These are phyloP conservation scores for Eudyptes chrysolophus DNA, from an alignment of 2,113 vertebrate genomes.

Conservation along the genomic window DNA sequence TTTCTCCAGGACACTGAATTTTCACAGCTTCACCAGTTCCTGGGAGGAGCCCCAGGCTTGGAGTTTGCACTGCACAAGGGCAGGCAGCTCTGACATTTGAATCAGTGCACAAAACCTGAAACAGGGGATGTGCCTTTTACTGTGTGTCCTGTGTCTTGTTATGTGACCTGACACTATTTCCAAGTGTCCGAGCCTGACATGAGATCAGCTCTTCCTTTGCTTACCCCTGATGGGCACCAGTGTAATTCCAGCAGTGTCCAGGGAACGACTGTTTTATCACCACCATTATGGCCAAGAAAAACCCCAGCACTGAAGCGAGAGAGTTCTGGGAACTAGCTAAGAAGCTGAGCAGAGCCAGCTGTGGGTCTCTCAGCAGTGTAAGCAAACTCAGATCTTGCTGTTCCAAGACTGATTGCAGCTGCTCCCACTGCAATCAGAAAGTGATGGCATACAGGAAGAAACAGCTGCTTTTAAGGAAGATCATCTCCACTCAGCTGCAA, in stretches of 20 bases:
- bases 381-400: not conserved
- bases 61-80: not conserved
- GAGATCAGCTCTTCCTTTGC: not conserved
- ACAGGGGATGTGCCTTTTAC: not conserved
- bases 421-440: not conserved
- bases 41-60: not conserved
- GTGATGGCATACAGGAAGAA: not conserved
- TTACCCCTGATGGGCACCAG: not conserved
- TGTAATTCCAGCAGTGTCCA: not conserved
- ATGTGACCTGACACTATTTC: not conserved
- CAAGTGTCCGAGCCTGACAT: not conserved
- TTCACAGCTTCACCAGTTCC: not conserved
- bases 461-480: not conserved
- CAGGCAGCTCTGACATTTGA: not conserved
- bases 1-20: not conserved
- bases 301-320: not conserved
- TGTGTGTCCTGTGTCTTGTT: not conserved
- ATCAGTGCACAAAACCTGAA: fast-evolving
- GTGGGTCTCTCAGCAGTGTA: not conserved
- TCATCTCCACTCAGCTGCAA: not conserved
- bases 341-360: not conserved
- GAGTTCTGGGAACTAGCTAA: not conserved
- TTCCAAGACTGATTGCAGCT: not conserved
- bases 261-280: not conserved
- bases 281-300: not conserved